A percentile compares a stretch with the other conserved stretches of the same genome.
Conservation (phyloP, 2,797 vertebrate genomes). For the Erithacus rubecula region DNA sequence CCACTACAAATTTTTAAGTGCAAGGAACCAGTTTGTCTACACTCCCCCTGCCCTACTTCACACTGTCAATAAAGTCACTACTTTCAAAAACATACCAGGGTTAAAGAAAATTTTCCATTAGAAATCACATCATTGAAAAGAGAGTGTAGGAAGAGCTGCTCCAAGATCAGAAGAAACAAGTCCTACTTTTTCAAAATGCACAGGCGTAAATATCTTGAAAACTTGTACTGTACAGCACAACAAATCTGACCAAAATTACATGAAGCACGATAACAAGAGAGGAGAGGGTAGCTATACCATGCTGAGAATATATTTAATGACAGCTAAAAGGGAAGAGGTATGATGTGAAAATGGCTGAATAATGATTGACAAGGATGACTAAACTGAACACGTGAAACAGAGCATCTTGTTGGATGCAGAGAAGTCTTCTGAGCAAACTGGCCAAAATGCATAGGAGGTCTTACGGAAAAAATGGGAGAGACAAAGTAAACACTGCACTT, state of each 20-base stretch:
- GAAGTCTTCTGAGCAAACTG: conserved; percentile 38
- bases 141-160: background rate
- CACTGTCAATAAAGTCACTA: background rate
- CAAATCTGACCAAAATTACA: conserved; percentile 11
- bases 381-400: background rate
- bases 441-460: conserved; percentile 6
- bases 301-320: conserved; percentile 14
- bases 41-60: background rate
- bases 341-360: conserved; percentile 14
- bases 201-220: background rate
- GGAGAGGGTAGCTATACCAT: conserved; percentile 8
- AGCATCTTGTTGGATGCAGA: background rate
- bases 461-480: background rate
- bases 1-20: background rate
- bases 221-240: background rate
- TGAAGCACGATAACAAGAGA: background rate
- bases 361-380: conserved; percentile 26
- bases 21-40: background rate
- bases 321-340: conserved; percentile 25
- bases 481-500: conserved; percentile 57
- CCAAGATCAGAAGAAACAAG: background rate
- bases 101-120: background rate
- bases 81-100: background rate
- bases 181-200: background rate
- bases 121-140: background rate